Base-by-base conservation (phyloP, 2,113 vertebrate genomes). In the Cephalopterus ornatus region DNA sequence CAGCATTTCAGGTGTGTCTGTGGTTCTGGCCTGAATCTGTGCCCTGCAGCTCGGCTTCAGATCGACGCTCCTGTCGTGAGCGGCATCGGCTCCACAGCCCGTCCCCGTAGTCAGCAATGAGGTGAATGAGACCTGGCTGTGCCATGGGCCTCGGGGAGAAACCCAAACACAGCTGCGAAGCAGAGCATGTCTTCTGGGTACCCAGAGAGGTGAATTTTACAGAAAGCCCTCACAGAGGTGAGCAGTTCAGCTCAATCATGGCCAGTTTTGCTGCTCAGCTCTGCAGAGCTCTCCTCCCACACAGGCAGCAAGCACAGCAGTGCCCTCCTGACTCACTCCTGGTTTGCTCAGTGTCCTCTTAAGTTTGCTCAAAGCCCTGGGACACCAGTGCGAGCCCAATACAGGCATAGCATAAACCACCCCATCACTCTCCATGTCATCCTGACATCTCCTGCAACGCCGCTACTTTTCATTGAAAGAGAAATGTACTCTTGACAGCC, bases 11-110 rank as follows among this genome's bases (percentile, higher is more conserved):
- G 7, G 4, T 0, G 16, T 11, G 33, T 13, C 14, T 9, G 7
- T 5, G 26, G 22, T 30, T 14, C 30, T 4, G 28, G 56, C 28
- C 52, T 0, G 12, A 20, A 9, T 2, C 12, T 1, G 0, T 13
- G 11, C 35, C 53, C 76, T 42, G 33, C 37, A n/a, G 41, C 47
- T 12, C 24, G 23, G 8, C 59, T n/a, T 9, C 41, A 49, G 59
- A n/a, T 1, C 23, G 24, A 11, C 1, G 0, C 37, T 63, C 26
- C 33, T 10, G 12, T 17, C 15, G 10, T 0, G 14, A 53, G 77
- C 1, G 15, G 4, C 0, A 1, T 0, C 8, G 11, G 33, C 85
- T 33, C 52, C 79, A 7, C 74, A 39, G 63, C 37, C 49, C 24
- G 8, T 80, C 44, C 41, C 49, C 79, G 9, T 2, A 23, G 37